A percentile compares a stretch with the other conserved stretches of the same genome.
phyloP scores from a whole-genome alignment of 2,797 vertebrate genomes.

The Smutsia temminckii region DNA sequence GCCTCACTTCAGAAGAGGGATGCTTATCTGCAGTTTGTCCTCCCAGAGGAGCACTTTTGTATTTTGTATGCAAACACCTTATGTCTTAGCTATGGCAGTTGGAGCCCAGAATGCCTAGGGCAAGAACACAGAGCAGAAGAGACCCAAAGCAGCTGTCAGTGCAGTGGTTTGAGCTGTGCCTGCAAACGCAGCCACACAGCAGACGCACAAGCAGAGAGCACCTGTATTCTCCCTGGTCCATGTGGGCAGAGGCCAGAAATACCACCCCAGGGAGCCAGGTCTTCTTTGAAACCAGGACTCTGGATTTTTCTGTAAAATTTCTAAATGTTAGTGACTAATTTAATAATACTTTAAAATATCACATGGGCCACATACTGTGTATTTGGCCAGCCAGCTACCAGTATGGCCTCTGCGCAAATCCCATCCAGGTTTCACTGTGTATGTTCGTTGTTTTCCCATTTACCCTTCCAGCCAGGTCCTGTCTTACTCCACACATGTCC shows the following conservation, averaged over 20 bases:
- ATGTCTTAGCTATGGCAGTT: not conserved
- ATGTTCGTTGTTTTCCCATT: not conserved
- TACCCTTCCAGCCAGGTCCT: not conserved
- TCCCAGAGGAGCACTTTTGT: not conserved
- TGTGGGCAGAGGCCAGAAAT: not conserved
- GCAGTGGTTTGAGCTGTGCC: not conserved
- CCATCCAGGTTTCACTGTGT: not conserved
- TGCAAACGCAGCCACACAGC: not conserved
- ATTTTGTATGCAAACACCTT: not conserved
- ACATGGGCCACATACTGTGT: not conserved
- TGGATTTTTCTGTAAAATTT: not conserved
- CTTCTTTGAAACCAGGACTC: not conserved
- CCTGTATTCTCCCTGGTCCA: rapidly evolving
- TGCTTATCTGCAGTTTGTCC: not conserved
- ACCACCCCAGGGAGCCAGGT: rapidly evolving
- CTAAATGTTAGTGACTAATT: not conserved
- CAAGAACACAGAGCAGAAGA: not conserved
- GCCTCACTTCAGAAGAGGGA: not conserved
- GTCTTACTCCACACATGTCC: rapidly evolving
- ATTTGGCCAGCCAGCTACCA: not conserved
- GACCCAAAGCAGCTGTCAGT: not conserved
- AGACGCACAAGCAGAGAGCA: not conserved
- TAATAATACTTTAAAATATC: not conserved
- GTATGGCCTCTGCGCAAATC: not conserved
- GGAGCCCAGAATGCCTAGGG: not conserved